These are phyloP conservation scores for Mongoloraphidia duomilia DNA, from an alignment of 2,888 invertebrate species.

Conservation along the genomic window DNA sequence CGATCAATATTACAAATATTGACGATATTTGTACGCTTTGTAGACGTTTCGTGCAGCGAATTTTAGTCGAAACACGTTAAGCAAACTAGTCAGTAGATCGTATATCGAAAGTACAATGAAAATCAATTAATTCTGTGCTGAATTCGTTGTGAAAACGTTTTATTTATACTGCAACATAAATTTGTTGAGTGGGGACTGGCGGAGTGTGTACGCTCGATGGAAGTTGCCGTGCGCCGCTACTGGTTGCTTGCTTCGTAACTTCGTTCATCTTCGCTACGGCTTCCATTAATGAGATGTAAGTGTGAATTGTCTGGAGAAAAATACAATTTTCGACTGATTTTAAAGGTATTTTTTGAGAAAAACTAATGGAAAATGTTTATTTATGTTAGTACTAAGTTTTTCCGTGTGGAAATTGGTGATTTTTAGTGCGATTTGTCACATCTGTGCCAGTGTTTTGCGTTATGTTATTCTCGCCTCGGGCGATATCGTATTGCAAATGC, in stretches of 20 bases:
- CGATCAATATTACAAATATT: slow-evolving; percentile 4
- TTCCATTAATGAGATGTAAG: slow-evolving; percentile 7
- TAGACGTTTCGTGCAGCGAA: neutral
- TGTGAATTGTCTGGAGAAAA: slow-evolving; percentile 1
- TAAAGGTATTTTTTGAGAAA: neutral
- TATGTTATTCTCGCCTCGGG: too few species aligned
- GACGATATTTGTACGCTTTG: neutral
- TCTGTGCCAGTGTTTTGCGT: too few species aligned
- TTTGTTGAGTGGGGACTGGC: neutral
- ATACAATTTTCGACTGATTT: neutral
- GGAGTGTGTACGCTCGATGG: neutral
- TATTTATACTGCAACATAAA: too few species aligned
- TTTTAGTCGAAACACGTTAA: neutral
- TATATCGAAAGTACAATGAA: too few species aligned
- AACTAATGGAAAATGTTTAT: too few species aligned
- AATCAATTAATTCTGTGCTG: too few species aligned
- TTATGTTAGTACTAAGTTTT: too few species aligned
- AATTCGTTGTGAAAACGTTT: too few species aligned
- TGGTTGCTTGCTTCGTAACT: slow-evolving; percentile 1
- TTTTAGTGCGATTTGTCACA: too few species aligned
- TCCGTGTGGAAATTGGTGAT: too few species aligned
- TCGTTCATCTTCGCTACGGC: slow-evolving; percentile 5
- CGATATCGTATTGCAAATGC: too few species aligned
- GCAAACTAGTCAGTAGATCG: neutral
- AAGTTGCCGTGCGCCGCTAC: neutral